phyloP scores from a whole-genome alignment of 2,113 vertebrate species.

The Pseudorhombus dupliciocellatus region DNA sequence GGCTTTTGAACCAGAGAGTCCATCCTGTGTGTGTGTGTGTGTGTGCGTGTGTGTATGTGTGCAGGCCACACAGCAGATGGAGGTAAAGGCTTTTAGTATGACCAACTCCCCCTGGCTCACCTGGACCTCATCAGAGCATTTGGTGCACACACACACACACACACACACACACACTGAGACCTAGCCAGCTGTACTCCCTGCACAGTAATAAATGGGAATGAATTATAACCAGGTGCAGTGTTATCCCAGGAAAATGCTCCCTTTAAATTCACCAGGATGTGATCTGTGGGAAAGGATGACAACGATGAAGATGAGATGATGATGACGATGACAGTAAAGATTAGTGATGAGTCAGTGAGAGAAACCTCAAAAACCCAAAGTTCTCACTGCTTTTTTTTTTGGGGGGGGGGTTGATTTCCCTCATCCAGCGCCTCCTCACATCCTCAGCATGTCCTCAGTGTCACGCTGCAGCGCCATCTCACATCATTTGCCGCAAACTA shows the following conservation, averaged over 20 bases:
- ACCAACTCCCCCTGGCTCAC: conserved; percentile 60
- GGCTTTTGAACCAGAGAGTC: conserved; percentile 67
- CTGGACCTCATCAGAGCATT: conserved; percentile 65
- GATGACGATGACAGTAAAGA: not conserved
- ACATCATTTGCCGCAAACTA: conserved; percentile 49
- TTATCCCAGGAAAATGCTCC: conserved; percentile 17
- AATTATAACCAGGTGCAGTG: conserved; percentile 35
- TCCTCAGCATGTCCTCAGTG: conserved; percentile 12
- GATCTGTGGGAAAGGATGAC: conserved; percentile 12
- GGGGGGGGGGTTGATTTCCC: conserved; percentile 6
- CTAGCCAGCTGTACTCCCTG: conserved; percentile 21
- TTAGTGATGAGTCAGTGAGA: not conserved
- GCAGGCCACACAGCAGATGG: conserved; percentile 74
- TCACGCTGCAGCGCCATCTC: conserved; percentile 20
- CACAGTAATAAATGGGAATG: conserved; percentile 37
- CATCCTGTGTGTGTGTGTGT: conserved; percentile 53
- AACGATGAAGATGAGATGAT: not conserved
- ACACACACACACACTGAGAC: conserved; percentile 10
- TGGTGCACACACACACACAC: conserved; percentile 19
- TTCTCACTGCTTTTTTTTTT: not conserved
- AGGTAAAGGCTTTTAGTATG: conserved; percentile 66
- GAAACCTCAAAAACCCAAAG: not conserved
- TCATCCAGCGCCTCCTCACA: conserved; percentile 21
- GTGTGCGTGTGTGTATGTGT: conserved; percentile 52
- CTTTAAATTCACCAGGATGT: conserved; percentile 11